Percentiles rank a stretch among this genome's conserved stretches.
Evolutionary conservation across 2,888 invertebrate genomes (phyloP).

Genomic region (Acronicta psi): DNA sequence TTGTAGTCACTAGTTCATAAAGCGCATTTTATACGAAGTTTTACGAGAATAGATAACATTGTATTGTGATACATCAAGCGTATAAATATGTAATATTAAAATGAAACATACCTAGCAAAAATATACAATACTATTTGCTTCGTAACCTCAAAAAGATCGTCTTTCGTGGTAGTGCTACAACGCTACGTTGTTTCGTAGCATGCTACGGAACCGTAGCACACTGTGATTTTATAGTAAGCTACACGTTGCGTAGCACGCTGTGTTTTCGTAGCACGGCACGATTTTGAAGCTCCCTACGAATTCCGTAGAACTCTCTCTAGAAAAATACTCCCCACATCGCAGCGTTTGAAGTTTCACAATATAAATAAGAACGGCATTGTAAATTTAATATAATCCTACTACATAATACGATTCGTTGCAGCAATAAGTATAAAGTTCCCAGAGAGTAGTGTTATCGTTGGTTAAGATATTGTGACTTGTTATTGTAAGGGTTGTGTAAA

Average conservation of each 20-base stretch:
- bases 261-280: not conserved
- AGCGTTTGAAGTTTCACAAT: conserved; percentile 25
- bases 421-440: conserved; percentile 65
- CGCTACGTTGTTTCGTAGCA: no score
- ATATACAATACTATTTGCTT: no score
- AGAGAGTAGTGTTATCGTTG: conserved; percentile 52
- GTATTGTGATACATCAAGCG: conserved; percentile 24
- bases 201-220: no score
- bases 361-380: conserved; percentile 42
- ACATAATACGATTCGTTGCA: conserved; percentile 56
- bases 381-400: conserved; percentile 60
- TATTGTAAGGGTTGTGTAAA: conserved; percentile 47
- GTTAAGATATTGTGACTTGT: conserved; percentile 53
- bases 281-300: conserved; percentile 26
- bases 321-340: conserved; percentile 3
- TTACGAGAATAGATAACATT: conserved; percentile 47
- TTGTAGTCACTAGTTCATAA: conserved; percentile 57
- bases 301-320: conserved; percentile 22
- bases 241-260: no score
- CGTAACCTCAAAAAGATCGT: no score
- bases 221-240: no score
- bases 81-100: not conserved
- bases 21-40: conserved; percentile 71
- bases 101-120: no score
- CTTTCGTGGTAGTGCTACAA: no score